Percentiles rank a stretch among this genome's conserved stretches.
These are phyloP conservation scores for Meandrusa payeni DNA, from an alignment of 2,888 invertebrate genomes.

Conservation along the genomic window DNA sequence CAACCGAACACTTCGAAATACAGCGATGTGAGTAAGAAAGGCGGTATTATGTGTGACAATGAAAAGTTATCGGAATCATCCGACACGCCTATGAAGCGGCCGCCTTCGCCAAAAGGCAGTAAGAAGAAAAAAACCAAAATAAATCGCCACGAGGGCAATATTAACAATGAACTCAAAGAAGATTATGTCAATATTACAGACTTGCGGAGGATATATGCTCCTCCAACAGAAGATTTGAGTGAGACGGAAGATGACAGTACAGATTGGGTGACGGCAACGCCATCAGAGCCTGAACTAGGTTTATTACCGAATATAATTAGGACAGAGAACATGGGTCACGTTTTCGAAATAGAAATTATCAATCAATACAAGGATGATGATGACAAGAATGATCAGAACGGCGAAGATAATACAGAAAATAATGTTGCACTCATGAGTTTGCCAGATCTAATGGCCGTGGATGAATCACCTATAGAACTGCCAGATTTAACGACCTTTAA, in stretches of 20 bases:
- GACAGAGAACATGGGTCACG: constrained; percentile 27
- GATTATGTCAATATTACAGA: neutral
- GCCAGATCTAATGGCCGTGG: neutral
- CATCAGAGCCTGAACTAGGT: constrained; percentile 31
- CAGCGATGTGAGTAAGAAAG: too few species aligned
- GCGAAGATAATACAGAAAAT: neutral
- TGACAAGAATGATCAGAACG: neutral
- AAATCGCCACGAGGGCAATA: neutral
- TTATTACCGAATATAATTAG: constrained; percentile 33
- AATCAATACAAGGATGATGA: constrained; percentile 28
- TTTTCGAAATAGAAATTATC: constrained; percentile 41
- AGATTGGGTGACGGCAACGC: too few species aligned
- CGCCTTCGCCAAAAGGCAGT: constrained; percentile 6
- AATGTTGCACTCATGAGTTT: neutral
- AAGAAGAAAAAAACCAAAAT: constrained; percentile 10
- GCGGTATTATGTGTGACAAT: too few species aligned
- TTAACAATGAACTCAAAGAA: neutral
- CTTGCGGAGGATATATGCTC: too few species aligned
- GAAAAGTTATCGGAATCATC: too few species aligned
- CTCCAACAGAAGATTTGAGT: constrained; percentile 10
- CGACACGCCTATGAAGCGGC: constrained; percentile 26
- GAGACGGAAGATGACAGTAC: neutral
- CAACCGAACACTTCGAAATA: too few species aligned
- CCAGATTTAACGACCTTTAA: too few species aligned
- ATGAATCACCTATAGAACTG: neutral